Percentiles rank a stretch among this genome's conserved stretches.
Conservation (phyloP, 1,140 invertebrate genomes). For the Teleogryllus occipitalis region DNA sequence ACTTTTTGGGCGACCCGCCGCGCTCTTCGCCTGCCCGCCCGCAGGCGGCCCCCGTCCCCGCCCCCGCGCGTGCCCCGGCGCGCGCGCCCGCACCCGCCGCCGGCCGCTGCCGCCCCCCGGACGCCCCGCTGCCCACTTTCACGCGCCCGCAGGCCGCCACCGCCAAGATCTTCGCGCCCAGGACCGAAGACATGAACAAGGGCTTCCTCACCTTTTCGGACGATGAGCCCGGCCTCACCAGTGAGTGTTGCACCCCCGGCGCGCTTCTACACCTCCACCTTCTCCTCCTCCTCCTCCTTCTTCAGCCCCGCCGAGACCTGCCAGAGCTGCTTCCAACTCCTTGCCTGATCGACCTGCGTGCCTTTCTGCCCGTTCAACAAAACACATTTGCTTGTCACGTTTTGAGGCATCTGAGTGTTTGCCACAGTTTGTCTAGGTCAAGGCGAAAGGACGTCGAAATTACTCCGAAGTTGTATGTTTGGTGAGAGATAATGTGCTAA, state of each 20-base stretch:
- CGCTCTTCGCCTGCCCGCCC: constrained; percentile 12
- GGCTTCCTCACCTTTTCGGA: constrained; percentile 82
- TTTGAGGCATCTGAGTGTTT: too few relatives aligned
- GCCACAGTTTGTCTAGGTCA: too few relatives aligned
- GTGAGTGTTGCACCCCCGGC: constrained; percentile 44
- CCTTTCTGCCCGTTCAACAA: too few relatives aligned
- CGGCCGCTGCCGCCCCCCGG: background rate
- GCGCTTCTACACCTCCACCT: too few relatives aligned
- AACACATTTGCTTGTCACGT: too few relatives aligned
- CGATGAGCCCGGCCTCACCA: constrained; percentile 71
- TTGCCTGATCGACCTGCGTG: too few relatives aligned
- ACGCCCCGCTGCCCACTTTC: background rate
- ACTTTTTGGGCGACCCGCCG: background rate
- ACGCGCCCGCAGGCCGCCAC: constrained; percentile 54
- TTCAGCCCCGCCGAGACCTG: too few relatives aligned
- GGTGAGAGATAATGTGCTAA: too few relatives aligned
- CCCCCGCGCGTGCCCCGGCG: constrained; percentile 9
- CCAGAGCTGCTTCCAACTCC: too few relatives aligned
- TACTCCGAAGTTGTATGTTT: too few relatives aligned
- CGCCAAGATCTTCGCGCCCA: constrained; percentile 69
- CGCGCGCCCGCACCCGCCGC: background rate
- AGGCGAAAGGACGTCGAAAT: too few relatives aligned
- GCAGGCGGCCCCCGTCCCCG: constrained; percentile 19
- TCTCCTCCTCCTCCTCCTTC: too few relatives aligned
- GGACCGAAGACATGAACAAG: constrained; percentile 87